Conservation (phyloP, 2,797 vertebrate genomes). For the Vireo griseus region DNA sequence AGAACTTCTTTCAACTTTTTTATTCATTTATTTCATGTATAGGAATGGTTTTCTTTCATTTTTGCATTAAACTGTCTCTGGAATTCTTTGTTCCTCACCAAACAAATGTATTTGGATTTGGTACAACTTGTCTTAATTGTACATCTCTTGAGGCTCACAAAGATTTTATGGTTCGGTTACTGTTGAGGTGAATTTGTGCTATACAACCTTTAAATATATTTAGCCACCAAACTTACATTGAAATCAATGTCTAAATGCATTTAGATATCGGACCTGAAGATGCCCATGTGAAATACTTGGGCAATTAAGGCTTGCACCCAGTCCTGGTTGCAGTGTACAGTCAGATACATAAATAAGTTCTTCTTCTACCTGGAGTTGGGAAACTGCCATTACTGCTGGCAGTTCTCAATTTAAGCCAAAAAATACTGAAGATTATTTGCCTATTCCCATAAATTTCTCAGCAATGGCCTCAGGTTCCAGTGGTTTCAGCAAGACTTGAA, state of each 20-base stretch:
- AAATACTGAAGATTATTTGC: background rate
- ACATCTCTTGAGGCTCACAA: background rate
- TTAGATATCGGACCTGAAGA: background rate
- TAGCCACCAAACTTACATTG: background rate
- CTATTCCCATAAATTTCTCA: background rate
- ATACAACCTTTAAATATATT: background rate
- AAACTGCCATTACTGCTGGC: background rate
- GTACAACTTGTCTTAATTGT: background rate
- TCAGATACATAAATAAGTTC: background rate
- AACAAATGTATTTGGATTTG: background rate
- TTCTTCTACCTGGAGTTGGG: background rate
- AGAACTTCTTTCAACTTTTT: background rate
- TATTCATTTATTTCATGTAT: background rate
- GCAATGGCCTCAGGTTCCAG: background rate
- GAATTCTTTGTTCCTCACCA: background rate
- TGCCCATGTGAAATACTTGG: background rate
- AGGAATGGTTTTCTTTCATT: background rate
- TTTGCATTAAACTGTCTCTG: background rate
- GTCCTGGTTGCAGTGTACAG: background rate
- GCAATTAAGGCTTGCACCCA: background rate
- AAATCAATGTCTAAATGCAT: background rate
- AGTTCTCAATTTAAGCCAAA: constrained; percentile 6
- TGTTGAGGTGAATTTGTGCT: background rate
- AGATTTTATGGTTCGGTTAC: background rate
- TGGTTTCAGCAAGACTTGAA: background rate